Evolutionary conservation across 2,888 invertebrate genomes (phyloP).

Genomic region (Caenorhabditis uteleia): DNA sequence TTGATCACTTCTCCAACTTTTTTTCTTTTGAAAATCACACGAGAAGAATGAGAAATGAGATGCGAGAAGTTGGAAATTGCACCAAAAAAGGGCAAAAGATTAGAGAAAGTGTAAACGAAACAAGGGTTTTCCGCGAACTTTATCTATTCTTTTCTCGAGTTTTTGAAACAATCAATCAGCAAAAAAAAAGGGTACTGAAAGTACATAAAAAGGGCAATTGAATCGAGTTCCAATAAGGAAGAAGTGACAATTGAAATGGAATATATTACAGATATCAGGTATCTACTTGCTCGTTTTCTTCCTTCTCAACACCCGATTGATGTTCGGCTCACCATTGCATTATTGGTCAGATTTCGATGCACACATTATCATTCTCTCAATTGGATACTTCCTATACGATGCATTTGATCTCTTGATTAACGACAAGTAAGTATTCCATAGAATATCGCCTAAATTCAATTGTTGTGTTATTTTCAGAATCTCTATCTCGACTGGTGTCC

Average conservation of each 20-base stretch:
- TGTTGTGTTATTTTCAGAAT: constrained; percentile 28
- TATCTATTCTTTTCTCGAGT: not conserved
- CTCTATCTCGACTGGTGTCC: constrained; percentile 50
- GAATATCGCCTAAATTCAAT: not conserved
- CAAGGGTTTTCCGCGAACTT: no score
- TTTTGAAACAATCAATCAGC: not conserved
- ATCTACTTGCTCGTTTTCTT: constrained; percentile 42
- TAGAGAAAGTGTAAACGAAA: no score
- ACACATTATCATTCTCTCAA: constrained; percentile 43
- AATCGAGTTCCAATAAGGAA: not conserved
- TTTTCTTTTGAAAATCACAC: no score
- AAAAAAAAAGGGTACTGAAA: not conserved
- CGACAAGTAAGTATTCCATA: constrained; percentile 41
- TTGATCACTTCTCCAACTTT: no score
- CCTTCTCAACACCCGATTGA: constrained; percentile 39
- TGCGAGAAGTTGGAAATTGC: no score
- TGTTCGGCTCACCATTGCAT: constrained; percentile 50
- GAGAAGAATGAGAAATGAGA: no score
- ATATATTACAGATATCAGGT: constrained; percentile 43
- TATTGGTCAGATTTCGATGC: constrained; percentile 42
- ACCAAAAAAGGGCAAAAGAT: no score
- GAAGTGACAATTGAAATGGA: not conserved
- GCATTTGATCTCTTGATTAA: constrained; percentile 45
- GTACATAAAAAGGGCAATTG: not conserved
- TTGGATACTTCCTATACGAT: constrained; percentile 55